Base-by-base conservation (phyloP, 2,113 vertebrate genomes). In the Anarrhichthys ocellatus region DNA sequence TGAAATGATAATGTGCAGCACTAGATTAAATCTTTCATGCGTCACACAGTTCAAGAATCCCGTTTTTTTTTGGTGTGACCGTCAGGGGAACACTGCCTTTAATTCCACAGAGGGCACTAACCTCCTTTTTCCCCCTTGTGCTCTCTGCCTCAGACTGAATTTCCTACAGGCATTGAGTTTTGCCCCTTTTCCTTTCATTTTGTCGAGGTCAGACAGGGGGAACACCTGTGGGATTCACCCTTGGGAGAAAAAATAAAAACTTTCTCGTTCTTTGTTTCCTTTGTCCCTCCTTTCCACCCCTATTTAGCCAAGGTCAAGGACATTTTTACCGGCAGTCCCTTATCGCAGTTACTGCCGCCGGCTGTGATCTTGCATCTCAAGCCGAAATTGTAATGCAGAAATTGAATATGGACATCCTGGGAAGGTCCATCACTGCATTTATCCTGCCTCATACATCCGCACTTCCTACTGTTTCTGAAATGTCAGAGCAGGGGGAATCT, bases 121-220 rank as follows among this genome's bases (percentile, higher is more conserved):
- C 80, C 83, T 87, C 81, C 61, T 80, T 86, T 86, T 83, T 24
- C 1, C 9, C 42, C 56, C 24, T 76, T 22, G 68, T 84, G 68
- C 81, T 80, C 36, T 77, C 62, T 34, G 71, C 80, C 76, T 85
- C 73, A 59, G n/a, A 64, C 82, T 87, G 36, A 82, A 80, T 76
- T 84, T 84, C 81, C 59, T 82, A n/a, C 78, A 78, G 83, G 69
- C 76, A 54, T 69, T 9, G 14, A 78, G 67, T 87, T 90, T 75
- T 81, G 75, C 68, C 81, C 86, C 24, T 88, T 85, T 89, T 91
- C 85, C 89, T 85, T 87, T 84, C 81, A 89, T 89, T 85, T 84
- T 58, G 69, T 80, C 1, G 67, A 89, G 83, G 87, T 86, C 91
- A 90, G 82, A 85, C 69, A 76, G 48, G 78, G 82, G 54, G 64